Evolutionary conservation across 2,888 invertebrate genomes (phyloP).

Genomic region (Synergus laeviventris): DNA sequence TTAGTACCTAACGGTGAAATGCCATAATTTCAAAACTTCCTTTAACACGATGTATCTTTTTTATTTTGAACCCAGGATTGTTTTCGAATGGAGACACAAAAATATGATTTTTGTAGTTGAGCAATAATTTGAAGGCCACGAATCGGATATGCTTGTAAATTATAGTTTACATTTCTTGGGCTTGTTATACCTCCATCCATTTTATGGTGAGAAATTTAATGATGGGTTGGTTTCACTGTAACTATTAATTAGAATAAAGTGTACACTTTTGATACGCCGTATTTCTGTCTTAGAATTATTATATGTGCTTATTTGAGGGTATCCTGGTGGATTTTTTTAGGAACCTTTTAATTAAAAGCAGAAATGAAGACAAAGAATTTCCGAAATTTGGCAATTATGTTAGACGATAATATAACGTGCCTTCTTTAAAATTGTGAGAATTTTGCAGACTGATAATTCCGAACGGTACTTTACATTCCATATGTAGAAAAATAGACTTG

Average conservation of each 20-base stretch:
- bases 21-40: background rate
- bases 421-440: background rate
- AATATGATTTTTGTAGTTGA: background rate
- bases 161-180: conserved; percentile 6
- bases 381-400: background rate
- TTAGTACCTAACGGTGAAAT: conserved; percentile 9
- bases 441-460: background rate
- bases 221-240: background rate
- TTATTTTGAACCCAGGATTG: background rate
- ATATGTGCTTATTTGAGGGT: background rate
- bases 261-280: background rate
- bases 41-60: background rate
- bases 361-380: background rate
- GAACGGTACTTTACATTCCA: background rate
- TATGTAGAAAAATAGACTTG: background rate
- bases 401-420: background rate
- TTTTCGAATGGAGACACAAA: background rate
- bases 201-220: conserved; percentile 26
- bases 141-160: background rate
- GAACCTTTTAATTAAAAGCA: too few relatives aligned
- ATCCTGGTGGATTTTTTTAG: background rate
- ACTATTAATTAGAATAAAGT: background rate
- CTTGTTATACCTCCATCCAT: background rate
- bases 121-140: background rate
- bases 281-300: background rate